Evolutionary conservation across 2,113 vertebrate genomes (phyloP).

Genomic region (Hoplias malabaricus): DNA sequence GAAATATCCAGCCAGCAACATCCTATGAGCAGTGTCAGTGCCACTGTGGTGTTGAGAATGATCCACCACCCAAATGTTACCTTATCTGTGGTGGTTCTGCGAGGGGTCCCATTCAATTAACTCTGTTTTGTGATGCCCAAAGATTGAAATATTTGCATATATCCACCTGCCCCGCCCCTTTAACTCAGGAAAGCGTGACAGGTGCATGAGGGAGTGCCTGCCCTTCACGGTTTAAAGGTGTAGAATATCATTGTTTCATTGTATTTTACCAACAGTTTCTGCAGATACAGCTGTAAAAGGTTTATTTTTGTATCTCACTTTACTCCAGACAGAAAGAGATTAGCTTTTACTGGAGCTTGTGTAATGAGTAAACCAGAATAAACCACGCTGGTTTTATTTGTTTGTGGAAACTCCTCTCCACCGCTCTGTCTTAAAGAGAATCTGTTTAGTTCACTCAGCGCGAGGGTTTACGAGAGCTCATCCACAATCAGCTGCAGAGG

Average conservation of each 20-base stretch:
- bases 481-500: constrained; percentile 35
- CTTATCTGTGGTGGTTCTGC: too few species aligned
- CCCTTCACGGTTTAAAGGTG: too few species aligned
- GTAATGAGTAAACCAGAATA: constrained; percentile 23
- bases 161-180: too few species aligned
- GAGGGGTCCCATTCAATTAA: too few species aligned
- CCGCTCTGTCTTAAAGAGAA: constrained; percentile 25
- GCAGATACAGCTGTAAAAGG: not conserved
- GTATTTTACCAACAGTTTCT: not conserved
- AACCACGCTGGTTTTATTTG: constrained; percentile 14
- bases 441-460: constrained; percentile 25
- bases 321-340: not conserved
- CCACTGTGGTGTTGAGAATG: too few species aligned
- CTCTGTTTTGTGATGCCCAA: too few species aligned
- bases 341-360: constrained; percentile 1
- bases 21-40: too few species aligned
- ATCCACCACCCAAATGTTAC: too few species aligned
- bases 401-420: constrained; percentile 19
- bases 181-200: too few species aligned
- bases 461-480: constrained; percentile 28
- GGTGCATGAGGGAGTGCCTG: too few species aligned
- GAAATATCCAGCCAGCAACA: too few species aligned
- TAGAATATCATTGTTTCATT: not conserved
- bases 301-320: constrained; percentile 5
- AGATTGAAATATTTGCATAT: too few species aligned